Evolutionary conservation across 2,113 vertebrate genomes (phyloP).

Genomic region (Pandion haliaetus): DNA sequence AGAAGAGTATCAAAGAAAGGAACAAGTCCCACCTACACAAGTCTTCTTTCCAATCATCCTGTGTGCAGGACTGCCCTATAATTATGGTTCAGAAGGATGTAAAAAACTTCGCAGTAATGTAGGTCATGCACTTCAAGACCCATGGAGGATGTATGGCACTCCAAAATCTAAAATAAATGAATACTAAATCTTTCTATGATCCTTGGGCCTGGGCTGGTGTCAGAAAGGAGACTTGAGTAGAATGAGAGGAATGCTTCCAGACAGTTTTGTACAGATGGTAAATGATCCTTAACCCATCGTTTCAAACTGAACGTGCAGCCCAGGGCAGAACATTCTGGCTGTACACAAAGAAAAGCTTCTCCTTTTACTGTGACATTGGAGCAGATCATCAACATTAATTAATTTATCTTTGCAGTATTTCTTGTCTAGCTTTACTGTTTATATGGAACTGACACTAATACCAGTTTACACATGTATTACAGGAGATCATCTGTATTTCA

Average conservation of each 20-base stretch:
- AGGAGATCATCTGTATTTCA: background rate
- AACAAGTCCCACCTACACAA: background rate
- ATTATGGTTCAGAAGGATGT: background rate
- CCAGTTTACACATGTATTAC: background rate
- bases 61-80: background rate
- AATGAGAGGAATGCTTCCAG: background rate
- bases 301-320: background rate
- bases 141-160: background rate
- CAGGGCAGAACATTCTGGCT: background rate
- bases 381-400: background rate
- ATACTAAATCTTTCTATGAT: background rate
- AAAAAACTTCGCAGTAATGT: background rate
- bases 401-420: background rate
- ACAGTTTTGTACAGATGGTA: background rate
- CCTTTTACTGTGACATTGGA: background rate
- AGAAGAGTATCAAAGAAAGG: background rate
- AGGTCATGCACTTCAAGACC: background rate
- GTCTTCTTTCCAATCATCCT: background rate
- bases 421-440: background rate
- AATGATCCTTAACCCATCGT: background rate
- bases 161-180: background rate
- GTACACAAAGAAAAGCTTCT: background rate
- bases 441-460: background rate
- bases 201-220: background rate
- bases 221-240: background rate